Percentiles rank a stretch among this genome's conserved stretches.
phyloP scores from a whole-genome alignment of 30 jellyfish, hydroid and myxozoan species.

The Mastigias papua region DNA sequence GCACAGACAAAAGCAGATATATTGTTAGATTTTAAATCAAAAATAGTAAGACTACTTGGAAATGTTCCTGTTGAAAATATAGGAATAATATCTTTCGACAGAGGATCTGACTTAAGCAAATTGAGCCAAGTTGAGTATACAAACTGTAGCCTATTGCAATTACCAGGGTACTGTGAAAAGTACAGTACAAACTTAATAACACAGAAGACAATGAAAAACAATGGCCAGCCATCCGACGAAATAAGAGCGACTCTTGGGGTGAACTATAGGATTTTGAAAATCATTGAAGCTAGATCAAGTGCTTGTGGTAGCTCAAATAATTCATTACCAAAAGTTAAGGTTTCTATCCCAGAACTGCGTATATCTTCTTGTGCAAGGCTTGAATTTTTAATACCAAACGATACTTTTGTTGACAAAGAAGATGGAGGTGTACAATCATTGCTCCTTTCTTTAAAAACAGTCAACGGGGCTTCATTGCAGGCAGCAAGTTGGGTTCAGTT shows the following conservation, averaged over 20 bases:
- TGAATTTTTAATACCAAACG: slow-evolving; percentile 58
- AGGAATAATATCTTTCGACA: slow-evolving; percentile 26
- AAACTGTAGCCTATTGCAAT: slow-evolving; percentile 44
- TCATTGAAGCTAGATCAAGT: slow-evolving; percentile 21
- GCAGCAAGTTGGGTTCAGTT: slow-evolving; percentile 85
- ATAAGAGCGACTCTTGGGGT: slow-evolving; percentile 10
- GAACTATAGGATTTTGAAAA: slow-evolving; percentile 6
- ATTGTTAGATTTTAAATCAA: slow-evolving; percentile 7
- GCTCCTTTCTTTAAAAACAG: slow-evolving; percentile 22
- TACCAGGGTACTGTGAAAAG: slow-evolving; percentile 14
- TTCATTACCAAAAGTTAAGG: slow-evolving; percentile 16
- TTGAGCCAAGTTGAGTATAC: slow-evolving; percentile 26
- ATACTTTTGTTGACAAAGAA: slow-evolving; percentile 70
- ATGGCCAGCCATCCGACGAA: slow-evolving; percentile 32
- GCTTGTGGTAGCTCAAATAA: slow-evolving; percentile 37
- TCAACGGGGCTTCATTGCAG: slow-evolving; percentile 23
- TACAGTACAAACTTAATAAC: neutral
- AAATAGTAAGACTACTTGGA: slow-evolving; percentile 10
- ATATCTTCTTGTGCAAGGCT: slow-evolving; percentile 45
- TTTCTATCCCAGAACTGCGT: slow-evolving; percentile 13
- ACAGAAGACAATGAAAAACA: neutral
- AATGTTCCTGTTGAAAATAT: slow-evolving; percentile 2
- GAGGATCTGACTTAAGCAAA: slow-evolving; percentile 30
- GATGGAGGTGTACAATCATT: slow-evolving; percentile 72
- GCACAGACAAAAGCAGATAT: slow-evolving; percentile 9